Evolutionary conservation across 1,140 invertebrate species (phyloP).

Genomic region (Vanessa atalanta): DNA sequence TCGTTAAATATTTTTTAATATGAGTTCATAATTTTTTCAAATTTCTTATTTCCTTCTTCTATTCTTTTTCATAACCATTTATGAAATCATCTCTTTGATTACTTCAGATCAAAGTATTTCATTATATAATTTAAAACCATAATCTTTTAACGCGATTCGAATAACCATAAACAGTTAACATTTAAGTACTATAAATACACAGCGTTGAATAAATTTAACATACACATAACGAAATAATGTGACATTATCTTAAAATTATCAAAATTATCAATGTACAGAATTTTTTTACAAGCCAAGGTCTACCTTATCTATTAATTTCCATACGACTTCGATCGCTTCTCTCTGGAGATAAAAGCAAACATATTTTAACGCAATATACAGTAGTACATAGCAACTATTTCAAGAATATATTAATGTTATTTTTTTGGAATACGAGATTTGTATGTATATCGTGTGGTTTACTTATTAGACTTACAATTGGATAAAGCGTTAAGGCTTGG

Average conservation of each 20-base stretch:
- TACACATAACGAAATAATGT: background rate
- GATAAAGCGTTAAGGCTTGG: no score
- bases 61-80: no score
- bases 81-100: no score
- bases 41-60: no score
- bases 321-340: conserved; percentile 24
- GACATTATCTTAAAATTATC: conserved; percentile 14
- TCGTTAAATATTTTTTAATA: no score
- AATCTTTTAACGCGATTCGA: background rate
- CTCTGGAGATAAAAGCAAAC: conserved; percentile 9
- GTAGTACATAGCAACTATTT: background rate
- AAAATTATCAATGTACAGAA: conserved; percentile 22
- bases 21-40: no score
- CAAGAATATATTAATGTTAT: no score
- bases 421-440: no score
- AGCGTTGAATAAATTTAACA: conserved; percentile 5
- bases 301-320: conserved; percentile 25
- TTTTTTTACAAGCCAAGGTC: conserved; percentile 16
- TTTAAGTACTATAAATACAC: background rate
- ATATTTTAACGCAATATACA: conserved; percentile 6
- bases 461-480: no score
- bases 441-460: no score
- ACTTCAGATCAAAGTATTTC: no score
- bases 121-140: background rate
- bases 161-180: background rate